Evolutionary conservation across 1,140 invertebrate genomes (phyloP).

Genomic region (Brachionus asplanchnoidis): DNA sequence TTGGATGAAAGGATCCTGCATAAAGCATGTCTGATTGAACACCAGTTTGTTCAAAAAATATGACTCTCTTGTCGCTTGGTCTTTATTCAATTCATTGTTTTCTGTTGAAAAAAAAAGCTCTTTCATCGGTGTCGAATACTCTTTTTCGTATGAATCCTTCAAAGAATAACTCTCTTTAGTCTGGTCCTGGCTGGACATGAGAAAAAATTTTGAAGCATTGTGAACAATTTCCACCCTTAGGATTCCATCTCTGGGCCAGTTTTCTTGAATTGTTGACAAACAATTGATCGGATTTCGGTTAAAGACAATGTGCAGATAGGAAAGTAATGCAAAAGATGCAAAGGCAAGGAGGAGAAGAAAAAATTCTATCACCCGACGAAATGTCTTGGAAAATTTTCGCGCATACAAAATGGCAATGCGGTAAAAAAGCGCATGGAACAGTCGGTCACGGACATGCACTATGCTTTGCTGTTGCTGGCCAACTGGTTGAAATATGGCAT

Average conservation of each 20-base stretch:
- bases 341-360: neutral
- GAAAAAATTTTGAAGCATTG: slow-evolving; percentile 57
- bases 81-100: neutral
- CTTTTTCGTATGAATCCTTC: slow-evolving; percentile 55
- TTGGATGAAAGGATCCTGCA: neutral
- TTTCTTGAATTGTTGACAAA: slow-evolving; percentile 75
- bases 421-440: slow-evolving; percentile 41
- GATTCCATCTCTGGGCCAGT: slow-evolving; percentile 91
- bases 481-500: neutral
- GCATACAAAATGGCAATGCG: slow-evolving; percentile 34
- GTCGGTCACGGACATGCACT: slow-evolving; percentile 26
- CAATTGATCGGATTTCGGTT: slow-evolving; percentile 86
- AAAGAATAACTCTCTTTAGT: slow-evolving; percentile 49
- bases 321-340: slow-evolving; percentile 60
- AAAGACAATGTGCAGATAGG: slow-evolving; percentile 90
- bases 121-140: slow-evolving; percentile 49
- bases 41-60: neutral
- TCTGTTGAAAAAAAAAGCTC: neutral
- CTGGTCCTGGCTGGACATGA: neutral
- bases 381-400: slow-evolving; percentile 1
- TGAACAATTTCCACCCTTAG: slow-evolving; percentile 87
- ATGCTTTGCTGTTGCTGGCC: slow-evolving; percentile 35
- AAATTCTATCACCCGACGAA: slow-evolving; percentile 22
- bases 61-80: neutral
- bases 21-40: neutral